A percentile compares a stretch with the other conserved stretches of the same genome.
These are phyloP conservation scores for Heliopora coerulea DNA, from an alignment of 92 coral and sea anemone species.

Conservation along the genomic window DNA sequence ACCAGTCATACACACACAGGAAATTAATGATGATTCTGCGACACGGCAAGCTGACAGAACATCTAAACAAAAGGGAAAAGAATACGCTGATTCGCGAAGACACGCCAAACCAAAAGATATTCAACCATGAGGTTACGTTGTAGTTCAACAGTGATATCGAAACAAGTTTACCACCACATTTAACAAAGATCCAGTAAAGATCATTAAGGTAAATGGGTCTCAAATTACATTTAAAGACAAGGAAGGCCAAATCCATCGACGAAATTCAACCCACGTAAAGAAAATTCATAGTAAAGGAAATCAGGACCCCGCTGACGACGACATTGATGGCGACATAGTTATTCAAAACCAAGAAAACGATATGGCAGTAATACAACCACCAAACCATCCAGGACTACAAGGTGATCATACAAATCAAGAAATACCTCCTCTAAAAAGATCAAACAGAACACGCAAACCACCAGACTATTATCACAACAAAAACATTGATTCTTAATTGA, in stretches of 20 bases:
- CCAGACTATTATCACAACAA: too few species aligned
- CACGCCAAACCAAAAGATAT: slow-evolving; percentile 25
- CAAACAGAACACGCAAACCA: too few species aligned
- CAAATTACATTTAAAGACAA: slow-evolving; percentile 23
- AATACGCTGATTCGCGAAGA: slow-evolving; percentile 33
- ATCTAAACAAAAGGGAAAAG: slow-evolving; percentile 38
- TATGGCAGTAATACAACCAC: too few species aligned
- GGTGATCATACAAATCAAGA: too few species aligned
- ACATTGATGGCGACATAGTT: too few species aligned
- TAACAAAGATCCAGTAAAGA: slow-evolving; percentile 23
- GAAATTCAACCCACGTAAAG: slow-evolving; percentile 11
- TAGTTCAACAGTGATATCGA: slow-evolving; percentile 30
- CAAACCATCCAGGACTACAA: too few species aligned
- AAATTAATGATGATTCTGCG: too few species aligned
- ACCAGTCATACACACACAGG: background rate
- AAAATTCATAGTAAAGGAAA: background rate
- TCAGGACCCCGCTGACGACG: too few species aligned
- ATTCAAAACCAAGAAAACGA: too few species aligned
- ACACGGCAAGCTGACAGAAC: background rate
- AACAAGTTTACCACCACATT: slow-evolving; percentile 38
- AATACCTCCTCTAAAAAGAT: too few species aligned
- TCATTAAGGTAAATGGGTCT: slow-evolving; percentile 26
- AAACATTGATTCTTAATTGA: too few species aligned
- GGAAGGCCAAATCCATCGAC: slow-evolving; percentile 11
- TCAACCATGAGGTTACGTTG: slow-evolving; percentile 16